These are phyloP conservation scores for Pristionchus maxplancki DNA, from an alignment of 2,888 invertebrate species.

Conservation along the genomic window DNA sequence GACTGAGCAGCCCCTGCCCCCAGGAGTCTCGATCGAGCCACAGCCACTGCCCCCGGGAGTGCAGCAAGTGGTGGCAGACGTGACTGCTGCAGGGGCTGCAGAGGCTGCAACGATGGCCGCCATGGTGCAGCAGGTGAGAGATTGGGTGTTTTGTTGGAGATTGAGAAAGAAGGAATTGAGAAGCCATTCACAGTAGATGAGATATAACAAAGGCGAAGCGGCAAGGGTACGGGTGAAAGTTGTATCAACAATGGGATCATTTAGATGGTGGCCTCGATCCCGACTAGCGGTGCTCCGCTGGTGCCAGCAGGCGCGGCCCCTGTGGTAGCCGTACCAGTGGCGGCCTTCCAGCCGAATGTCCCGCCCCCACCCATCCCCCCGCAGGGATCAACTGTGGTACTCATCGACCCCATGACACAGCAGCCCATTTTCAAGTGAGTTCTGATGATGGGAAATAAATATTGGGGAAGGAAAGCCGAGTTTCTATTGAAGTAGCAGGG, in stretches of 20 bases:
- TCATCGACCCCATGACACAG: slow-evolving; percentile 46
- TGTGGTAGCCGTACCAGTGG: background rate
- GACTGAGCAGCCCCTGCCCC: background rate
- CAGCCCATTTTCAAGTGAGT: slow-evolving; percentile 51
- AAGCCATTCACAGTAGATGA: background rate
- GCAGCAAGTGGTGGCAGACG: slow-evolving; percentile 11
- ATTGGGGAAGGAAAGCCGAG: background rate
- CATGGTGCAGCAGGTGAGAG: background rate
- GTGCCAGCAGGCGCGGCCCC: background rate
- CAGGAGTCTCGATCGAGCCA: background rate
- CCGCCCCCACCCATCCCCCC: slow-evolving; percentile 48
- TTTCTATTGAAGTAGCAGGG: too few species aligned
- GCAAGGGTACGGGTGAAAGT: too few species aligned
- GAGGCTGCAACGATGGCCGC: background rate
- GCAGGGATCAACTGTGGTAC: background rate
- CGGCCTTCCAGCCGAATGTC: slow-evolving; percentile 47
- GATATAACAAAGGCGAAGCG: background rate
- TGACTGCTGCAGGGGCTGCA: background rate
- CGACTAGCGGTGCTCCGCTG: too few species aligned
- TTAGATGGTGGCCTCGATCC: too few species aligned
- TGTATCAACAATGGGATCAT: too few species aligned
- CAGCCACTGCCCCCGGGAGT: background rate
- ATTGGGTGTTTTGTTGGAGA: too few species aligned
- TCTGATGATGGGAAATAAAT: background rate
- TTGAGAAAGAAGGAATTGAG: background rate